Conservation (phyloP, 2,888 invertebrate genomes). For the Crematogaster levior region DNA sequence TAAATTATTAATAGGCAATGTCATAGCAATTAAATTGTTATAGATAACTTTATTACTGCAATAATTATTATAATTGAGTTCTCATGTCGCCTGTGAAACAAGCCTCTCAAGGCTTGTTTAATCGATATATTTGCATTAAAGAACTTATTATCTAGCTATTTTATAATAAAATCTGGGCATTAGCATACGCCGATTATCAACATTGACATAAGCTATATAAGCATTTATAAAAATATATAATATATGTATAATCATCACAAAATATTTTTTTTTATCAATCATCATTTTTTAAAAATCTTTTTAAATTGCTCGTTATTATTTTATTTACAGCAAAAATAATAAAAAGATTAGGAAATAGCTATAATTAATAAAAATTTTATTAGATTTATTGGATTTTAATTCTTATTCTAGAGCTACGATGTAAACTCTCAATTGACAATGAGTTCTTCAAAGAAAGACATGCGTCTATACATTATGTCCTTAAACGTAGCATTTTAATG, state of each 20-base stretch:
- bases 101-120: constrained; percentile 63
- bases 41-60: constrained; percentile 62
- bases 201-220: constrained; percentile 24
- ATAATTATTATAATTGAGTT: constrained; percentile 69
- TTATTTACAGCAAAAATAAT: background rate
- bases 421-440: background rate
- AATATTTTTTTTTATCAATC: background rate
- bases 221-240: constrained; percentile 24
- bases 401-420: background rate
- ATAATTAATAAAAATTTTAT: background rate
- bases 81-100: constrained; percentile 53
- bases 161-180: constrained; percentile 74
- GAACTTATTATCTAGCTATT: constrained; percentile 79
- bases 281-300: background rate
- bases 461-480: constrained; percentile 4
- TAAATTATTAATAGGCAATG: constrained; percentile 8
- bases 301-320: background rate
- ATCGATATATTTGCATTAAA: constrained; percentile 66
- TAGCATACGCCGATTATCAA: constrained; percentile 66
- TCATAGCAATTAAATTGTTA: constrained; percentile 49
- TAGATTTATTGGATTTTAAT: constrained; percentile 3
- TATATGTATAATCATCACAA: background rate
- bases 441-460: background rate
- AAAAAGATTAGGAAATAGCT: background rate
- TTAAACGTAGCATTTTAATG: constrained; percentile 17